These are phyloP conservation scores for Rhabdomys pumilio DNA, from an alignment of 2,797 vertebrate species.

Conservation along the genomic window DNA sequence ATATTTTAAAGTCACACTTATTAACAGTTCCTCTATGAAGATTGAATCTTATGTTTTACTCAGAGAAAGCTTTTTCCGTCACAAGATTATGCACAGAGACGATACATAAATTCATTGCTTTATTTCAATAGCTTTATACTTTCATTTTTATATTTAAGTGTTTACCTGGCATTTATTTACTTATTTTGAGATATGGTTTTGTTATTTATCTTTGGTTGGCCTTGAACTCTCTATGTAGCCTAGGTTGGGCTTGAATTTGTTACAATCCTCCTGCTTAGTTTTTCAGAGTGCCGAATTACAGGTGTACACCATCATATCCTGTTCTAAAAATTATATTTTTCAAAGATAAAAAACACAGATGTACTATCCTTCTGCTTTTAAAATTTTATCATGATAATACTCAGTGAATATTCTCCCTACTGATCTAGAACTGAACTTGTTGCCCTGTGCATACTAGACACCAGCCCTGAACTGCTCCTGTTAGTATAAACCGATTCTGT, in stretches of 20 bases:
- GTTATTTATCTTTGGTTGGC: neutral
- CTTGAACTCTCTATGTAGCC: neutral
- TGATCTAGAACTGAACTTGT: neutral
- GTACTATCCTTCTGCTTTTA: neutral
- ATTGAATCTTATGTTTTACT: neutral
- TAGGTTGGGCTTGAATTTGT: neutral
- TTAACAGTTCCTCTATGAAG: neutral
- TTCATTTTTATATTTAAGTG: neutral
- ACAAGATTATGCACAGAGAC: neutral
- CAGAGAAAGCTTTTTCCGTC: neutral
- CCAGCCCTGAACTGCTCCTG: neutral
- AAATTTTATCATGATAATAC: neutral
- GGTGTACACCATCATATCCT: neutral
- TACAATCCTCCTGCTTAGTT: neutral
- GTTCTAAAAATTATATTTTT: neutral
- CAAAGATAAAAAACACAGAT: neutral
- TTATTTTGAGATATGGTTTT: neutral
- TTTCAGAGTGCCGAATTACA: neutral
- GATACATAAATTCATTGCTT: neutral
- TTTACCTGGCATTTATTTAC: neutral
- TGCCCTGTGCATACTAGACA: neutral
- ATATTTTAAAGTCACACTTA: neutral
- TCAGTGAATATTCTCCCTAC: neutral
- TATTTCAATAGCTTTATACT: neutral
- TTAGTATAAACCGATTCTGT: neutral